These are phyloP conservation scores for Phalacrocorax carbo DNA, from an alignment of 2,113 vertebrate species.

Conservation along the genomic window DNA sequence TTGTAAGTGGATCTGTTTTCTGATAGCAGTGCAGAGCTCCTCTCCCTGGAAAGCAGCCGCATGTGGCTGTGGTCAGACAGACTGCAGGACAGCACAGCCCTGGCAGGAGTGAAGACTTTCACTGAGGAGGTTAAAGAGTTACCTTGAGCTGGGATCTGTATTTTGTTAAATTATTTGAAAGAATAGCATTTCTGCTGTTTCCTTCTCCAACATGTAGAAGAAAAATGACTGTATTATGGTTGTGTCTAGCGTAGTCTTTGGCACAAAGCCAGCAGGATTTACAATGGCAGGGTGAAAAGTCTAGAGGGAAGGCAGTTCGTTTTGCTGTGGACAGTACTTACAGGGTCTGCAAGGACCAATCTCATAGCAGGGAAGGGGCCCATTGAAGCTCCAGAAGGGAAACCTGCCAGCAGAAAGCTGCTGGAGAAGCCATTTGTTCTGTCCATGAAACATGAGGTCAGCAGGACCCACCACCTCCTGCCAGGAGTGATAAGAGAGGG, in stretches of 20 bases:
- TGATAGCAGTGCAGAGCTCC: not conserved
- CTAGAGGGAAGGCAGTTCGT: slow-evolving; percentile 51
- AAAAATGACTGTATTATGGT: slow-evolving; percentile 71
- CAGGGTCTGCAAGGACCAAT: slow-evolving; percentile 48
- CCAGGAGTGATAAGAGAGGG: not conserved
- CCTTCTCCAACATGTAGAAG: slow-evolving; percentile 58
- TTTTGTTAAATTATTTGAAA: slow-evolving; percentile 72
- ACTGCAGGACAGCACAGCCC: slow-evolving; percentile 5
- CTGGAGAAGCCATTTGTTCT: slow-evolving; percentile 50
- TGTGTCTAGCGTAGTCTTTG: slow-evolving; percentile 62
- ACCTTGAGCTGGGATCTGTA: slow-evolving; percentile 67
- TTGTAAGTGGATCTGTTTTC: not conserved
- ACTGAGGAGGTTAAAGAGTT: slow-evolving; percentile 66
- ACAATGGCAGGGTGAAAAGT: slow-evolving; percentile 67
- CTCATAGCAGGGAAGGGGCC: not conserved
- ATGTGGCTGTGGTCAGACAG: not conserved
- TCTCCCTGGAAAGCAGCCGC: not conserved
- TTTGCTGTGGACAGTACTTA: slow-evolving; percentile 31
- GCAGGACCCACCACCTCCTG: slow-evolving; percentile 32
- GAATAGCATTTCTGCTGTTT: slow-evolving; percentile 70
- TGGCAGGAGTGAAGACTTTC: not conserved
- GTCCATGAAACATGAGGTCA: slow-evolving; percentile 29
- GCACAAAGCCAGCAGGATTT: slow-evolving; percentile 63
- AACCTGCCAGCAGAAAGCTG: slow-evolving; percentile 46
- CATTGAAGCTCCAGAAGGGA: slow-evolving; percentile 1